Percentiles rank a stretch among this genome's conserved stretches.
Evolutionary conservation across 1,140 invertebrate species (phyloP).

Genomic region (Agraylea sexmaculata): DNA sequence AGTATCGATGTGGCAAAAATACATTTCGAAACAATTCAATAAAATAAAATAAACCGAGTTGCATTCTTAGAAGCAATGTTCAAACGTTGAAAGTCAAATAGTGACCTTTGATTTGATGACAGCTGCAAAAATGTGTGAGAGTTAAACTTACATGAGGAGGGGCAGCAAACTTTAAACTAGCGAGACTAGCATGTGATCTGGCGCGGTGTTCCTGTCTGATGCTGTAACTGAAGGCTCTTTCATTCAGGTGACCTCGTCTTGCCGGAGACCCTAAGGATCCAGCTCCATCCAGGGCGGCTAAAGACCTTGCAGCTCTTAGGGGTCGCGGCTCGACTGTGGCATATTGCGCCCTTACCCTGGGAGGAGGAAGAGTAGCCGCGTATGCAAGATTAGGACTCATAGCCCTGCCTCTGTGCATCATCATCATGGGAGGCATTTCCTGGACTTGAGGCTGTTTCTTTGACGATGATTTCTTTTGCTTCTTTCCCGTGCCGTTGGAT

Average conservation of each 20-base stretch:
- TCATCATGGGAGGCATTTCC: slow-evolving; percentile 35
- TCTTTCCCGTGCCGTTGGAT: slow-evolving; percentile 42
- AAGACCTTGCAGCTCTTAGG: slow-evolving; percentile 67
- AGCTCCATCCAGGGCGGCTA: slow-evolving; percentile 53
- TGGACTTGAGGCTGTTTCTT: slow-evolving; percentile 35
- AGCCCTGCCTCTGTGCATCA: slow-evolving; percentile 28
- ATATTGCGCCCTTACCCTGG: slow-evolving; percentile 44
- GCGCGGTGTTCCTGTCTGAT: slow-evolving; percentile 86
- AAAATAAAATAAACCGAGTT: too few relatives aligned
- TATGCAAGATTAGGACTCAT: slow-evolving; percentile 30
- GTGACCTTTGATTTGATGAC: too few relatives aligned
- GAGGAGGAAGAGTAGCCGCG: slow-evolving; percentile 44
- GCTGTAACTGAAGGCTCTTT: slow-evolving; percentile 86
- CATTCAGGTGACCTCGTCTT: slow-evolving; percentile 84
- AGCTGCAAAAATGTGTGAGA: neutral
- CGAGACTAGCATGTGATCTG: slow-evolving; percentile 77
- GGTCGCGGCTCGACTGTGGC: slow-evolving; percentile 54
- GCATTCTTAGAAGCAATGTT: too few relatives aligned
- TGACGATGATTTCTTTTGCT: slow-evolving; percentile 35
- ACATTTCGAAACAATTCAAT: too few relatives aligned
- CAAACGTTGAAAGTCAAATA: too few relatives aligned
- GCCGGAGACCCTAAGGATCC: slow-evolving; percentile 76
- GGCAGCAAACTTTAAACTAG: slow-evolving; percentile 71
- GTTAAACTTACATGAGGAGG: slow-evolving; percentile 42
- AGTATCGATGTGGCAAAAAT: too few relatives aligned